Evolutionary conservation across 2,888 invertebrate genomes (phyloP).

Genomic region (Aspidiotus destructor): DNA sequence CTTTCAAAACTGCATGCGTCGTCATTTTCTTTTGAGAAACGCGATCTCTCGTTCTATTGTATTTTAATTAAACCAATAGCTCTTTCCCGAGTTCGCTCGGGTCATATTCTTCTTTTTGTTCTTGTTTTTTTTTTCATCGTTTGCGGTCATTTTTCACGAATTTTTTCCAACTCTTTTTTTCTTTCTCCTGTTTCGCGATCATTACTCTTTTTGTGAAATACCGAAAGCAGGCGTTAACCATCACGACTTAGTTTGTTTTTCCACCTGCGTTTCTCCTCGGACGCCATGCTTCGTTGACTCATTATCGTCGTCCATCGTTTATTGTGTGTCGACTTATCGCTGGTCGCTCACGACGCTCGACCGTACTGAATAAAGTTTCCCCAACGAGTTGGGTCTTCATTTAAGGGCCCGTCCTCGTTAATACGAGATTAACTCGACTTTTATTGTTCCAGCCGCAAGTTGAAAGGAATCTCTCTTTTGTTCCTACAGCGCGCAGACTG

Average conservation of each 20-base stretch:
- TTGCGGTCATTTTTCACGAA: conserved; percentile 2
- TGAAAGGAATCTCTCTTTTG: too few relatives aligned
- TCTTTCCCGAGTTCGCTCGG: conserved; percentile 1
- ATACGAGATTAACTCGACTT: too few relatives aligned
- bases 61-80: conserved; percentile 2
- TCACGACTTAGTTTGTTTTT: conserved; percentile 4
- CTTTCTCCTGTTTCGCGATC: not conserved
- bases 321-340: conserved; percentile 1
- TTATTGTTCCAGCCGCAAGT: too few relatives aligned
- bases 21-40: too few relatives aligned
- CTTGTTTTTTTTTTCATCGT: not conserved
- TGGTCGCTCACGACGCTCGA: not conserved
- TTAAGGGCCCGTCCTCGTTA: too few relatives aligned
- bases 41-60: conserved; percentile 1
- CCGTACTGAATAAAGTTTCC: not conserved
- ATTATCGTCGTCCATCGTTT: not conserved
- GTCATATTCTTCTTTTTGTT: not conserved
- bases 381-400: not conserved
- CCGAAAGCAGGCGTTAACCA: conserved; percentile 4
- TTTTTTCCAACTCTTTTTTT: not conserved
- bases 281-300: not conserved
- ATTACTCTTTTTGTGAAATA: conserved; percentile 4
- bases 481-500: too few relatives aligned
- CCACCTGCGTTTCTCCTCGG: conserved; percentile 2
- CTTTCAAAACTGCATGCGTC: too few relatives aligned